phyloP scores from a whole-genome alignment of 2,888 invertebrate genomes.

The Elgonia sp. region DNA sequence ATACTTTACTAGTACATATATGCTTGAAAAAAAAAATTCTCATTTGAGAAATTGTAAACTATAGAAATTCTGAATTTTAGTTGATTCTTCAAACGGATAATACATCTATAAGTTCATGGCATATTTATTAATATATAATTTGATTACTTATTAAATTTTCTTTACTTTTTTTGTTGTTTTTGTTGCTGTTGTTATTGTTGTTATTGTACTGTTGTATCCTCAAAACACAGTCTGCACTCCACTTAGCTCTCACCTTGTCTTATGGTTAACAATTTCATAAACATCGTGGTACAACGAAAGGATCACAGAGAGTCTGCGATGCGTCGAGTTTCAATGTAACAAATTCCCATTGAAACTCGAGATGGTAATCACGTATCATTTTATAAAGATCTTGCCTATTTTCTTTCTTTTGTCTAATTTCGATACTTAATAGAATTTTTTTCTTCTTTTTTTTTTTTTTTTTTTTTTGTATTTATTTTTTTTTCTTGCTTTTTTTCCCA shows the following conservation, averaged over 20 bases:
- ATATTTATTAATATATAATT: background rate
- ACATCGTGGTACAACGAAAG: constrained; percentile 56
- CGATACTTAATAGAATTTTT: background rate
- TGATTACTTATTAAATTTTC: background rate
- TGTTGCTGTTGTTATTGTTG: constrained; percentile 80
- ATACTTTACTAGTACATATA: constrained; percentile 70
- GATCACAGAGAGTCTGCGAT: constrained; percentile 82
- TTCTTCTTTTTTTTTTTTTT: constrained; percentile 35
- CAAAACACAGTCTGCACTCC: constrained; percentile 87
- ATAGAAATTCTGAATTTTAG: too few relatives aligned
- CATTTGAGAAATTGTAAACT: too few relatives aligned
- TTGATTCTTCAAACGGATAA: too few relatives aligned
- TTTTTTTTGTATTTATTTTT: background rate
- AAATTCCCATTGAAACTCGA: constrained; percentile 68
- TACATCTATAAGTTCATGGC: background rate
- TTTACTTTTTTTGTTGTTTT: constrained; percentile 73
- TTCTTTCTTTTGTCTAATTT: too few relatives aligned
- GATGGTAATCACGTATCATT: constrained; percentile 47
- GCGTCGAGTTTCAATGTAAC: constrained; percentile 82
- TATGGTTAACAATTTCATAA: constrained; percentile 83
- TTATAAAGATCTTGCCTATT: background rate
- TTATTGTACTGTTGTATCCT: constrained; percentile 85
- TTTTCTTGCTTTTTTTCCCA: too few relatives aligned
- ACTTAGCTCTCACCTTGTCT: constrained; percentile 86
- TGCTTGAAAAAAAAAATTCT: constrained; percentile 1